Evolutionary conservation across 2,888 invertebrate species (phyloP).

Genomic region (Lasius platythorax): DNA sequence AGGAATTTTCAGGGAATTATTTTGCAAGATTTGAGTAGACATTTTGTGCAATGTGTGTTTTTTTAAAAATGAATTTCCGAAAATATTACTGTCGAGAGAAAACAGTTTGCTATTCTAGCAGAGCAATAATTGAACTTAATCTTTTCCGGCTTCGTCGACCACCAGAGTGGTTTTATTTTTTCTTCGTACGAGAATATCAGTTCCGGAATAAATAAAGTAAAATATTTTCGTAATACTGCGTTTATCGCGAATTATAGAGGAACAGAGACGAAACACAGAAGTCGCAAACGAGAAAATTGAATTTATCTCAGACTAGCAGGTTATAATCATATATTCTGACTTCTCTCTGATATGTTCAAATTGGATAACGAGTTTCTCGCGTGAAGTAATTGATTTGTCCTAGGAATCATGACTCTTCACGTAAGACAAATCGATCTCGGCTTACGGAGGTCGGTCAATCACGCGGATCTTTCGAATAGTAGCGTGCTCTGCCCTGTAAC

Average conservation of each 20-base stretch:
- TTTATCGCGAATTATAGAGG: background rate
- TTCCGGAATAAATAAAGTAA: background rate
- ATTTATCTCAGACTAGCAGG: constrained; percentile 24
- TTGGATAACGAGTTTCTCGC: constrained; percentile 70
- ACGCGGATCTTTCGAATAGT: constrained; percentile 3
- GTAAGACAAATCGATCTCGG: constrained; percentile 66
- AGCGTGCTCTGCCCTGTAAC: constrained; percentile 12
- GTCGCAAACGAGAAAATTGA: constrained; percentile 22
- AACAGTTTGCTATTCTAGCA: background rate
- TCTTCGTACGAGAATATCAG: background rate
- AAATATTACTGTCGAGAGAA: background rate
- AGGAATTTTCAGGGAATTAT: too few relatives aligned
- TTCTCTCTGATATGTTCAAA: constrained; percentile 37
- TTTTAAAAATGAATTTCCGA: too few relatives aligned
- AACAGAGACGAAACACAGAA: background rate
- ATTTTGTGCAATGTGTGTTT: background rate
- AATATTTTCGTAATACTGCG: constrained; percentile 15
- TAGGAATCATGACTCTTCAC: constrained; percentile 28
- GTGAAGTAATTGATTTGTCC: constrained; percentile 67
- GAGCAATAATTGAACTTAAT: background rate
- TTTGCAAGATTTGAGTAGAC: too few relatives aligned
- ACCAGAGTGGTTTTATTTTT: background rate
- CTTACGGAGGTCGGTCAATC: constrained; percentile 26
- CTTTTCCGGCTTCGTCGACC: background rate
- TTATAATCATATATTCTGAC: background rate